A percentile compares a stretch with the other conserved stretches of the same genome.
phyloP scores from a whole-genome alignment of 1,140 invertebrate species.

The Halictus rubicundus region DNA sequence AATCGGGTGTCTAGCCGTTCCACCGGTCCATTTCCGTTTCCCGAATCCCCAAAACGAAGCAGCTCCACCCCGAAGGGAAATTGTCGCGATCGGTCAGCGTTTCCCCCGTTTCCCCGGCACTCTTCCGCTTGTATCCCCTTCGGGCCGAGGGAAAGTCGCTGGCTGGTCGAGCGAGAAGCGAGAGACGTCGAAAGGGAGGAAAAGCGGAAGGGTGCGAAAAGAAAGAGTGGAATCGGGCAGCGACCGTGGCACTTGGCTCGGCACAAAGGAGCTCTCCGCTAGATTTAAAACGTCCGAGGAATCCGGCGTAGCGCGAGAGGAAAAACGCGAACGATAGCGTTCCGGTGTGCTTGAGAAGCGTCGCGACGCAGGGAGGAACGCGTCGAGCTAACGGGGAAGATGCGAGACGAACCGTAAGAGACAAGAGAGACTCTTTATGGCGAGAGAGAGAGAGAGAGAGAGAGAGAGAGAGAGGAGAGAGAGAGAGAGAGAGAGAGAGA shows the following conservation, averaged over 20 bases:
- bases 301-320: conserved; percentile 23
- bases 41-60: not conserved
- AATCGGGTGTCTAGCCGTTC: too few species aligned
- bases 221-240: not conserved
- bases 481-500: not conserved
- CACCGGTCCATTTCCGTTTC: not conserved
- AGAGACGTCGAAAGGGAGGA: not conserved
- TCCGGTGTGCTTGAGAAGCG: conserved; percentile 5
- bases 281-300: conserved; percentile 40
- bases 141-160: not conserved
- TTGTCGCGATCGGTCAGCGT: not conserved
- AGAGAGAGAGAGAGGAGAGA: not conserved
- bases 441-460: too few species aligned
- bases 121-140: not conserved
- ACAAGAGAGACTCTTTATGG: not conserved
- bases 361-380: not conserved
- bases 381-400: conserved; percentile 6
- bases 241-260: not conserved
- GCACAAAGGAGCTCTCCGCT: conserved; percentile 20
- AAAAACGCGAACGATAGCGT: conserved; percentile 43
- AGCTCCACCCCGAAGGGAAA: not conserved
- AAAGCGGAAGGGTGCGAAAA: conserved; percentile 8
- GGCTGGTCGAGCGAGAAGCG: too few species aligned
- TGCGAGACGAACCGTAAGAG: not conserved
- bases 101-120: too few species aligned